Evolutionary conservation across 2,113 vertebrate genomes (phyloP), one percentile per base, ranked within the genome.

Genomic region (Benthochromis sp.): DNA sequence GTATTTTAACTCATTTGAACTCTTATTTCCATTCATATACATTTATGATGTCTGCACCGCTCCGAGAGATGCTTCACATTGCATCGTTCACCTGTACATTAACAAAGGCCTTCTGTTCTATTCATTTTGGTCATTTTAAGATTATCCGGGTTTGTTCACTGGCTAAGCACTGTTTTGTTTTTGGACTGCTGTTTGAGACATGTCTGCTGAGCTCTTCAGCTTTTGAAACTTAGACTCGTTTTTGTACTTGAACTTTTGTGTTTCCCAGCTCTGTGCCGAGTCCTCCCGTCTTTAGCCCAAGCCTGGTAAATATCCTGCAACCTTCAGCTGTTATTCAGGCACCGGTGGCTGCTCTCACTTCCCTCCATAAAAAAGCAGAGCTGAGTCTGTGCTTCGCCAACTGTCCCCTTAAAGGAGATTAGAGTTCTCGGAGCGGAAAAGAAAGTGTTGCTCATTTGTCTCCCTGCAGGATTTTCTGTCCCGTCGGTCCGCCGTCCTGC

Each of bases 391-490:
- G 73, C 73, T 34, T 11, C 10, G 73, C 73, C 73, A 78, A 78
- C 45, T 78, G 73, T 78, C 73, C 73, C 73, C 73, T 50, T 78
- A 78, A 78, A 78, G 45, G 73, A 78, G 73, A 78, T 78, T 78
- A 78, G 73, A 52, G 45, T 31, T 78, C 73, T 52, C 7, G 1
- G 57, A 83, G 34, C 24, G 36, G 73, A 81, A 54, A 6, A 69
- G 47, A 53, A 90, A 82, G 36, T 21, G 78, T 31, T 84, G 57
- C 69, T 83, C 69, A 31, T 14, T 5, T 7, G 82, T 53, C 43
- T 89, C 73, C 57, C 85, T 53, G 88, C 83, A 86, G 83, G 85
- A 55, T 55, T 9, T 86, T 21, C 9, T 2, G 31, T 59, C 59
- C 84, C 11, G 53, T 53, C 43, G 29, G 24, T 45, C n/a, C 13